Evolutionary conservation across 2,797 vertebrate genomes (phyloP).

Genomic region (Micrastur ruficollis): DNA sequence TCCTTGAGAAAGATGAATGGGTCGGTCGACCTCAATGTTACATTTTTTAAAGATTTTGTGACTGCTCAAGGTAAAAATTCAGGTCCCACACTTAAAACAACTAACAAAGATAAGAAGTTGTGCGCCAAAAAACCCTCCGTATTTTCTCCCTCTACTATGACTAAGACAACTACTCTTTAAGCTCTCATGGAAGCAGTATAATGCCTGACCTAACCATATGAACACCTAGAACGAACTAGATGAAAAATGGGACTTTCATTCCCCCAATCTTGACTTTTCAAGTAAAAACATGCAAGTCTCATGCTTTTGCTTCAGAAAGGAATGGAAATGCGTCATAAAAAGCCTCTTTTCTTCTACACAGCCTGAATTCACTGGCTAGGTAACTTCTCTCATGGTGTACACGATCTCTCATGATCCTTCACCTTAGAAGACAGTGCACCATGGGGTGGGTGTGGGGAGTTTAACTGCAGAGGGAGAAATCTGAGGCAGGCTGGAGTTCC

Average conservation of each 20-base stretch:
- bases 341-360: neutral
- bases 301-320: neutral
- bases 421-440: neutral
- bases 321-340: neutral
- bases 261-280: neutral
- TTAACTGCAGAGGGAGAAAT: neutral
- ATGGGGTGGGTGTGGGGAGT: neutral
- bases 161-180: neutral
- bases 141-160: neutral
- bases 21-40: neutral
- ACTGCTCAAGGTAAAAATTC: neutral
- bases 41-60: neutral
- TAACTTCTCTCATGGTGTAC: neutral
- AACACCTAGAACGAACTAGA: neutral
- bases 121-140: accelerated
- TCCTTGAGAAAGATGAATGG: neutral
- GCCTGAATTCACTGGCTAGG: neutral
- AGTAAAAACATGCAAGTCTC: neutral
- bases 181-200: neutral
- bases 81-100: neutral
- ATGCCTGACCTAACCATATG: neutral
- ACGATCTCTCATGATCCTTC: neutral
- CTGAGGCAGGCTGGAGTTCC: neutral
- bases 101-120: neutral
- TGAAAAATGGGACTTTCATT: neutral